Base-by-base conservation (phyloP, 2,113 vertebrate species). In the Illadopsis cleaveri region DNA sequence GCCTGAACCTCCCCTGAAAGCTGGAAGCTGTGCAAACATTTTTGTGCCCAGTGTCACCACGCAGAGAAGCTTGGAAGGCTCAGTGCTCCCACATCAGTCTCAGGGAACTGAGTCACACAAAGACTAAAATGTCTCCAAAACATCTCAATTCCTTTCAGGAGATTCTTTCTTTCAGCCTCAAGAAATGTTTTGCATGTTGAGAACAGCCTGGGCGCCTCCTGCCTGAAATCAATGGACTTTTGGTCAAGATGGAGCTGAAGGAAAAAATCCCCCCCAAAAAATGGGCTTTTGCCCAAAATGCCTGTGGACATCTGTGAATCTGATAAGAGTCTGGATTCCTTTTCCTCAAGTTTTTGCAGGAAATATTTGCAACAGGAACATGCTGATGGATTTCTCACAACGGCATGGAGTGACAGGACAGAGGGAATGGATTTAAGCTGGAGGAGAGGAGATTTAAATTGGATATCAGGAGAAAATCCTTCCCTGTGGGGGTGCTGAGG, bases 401-500 rank as follows among this genome's bases (percentile, higher is more conserved):
- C 18, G n/a, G 21, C 21, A 61, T 0, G 0, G 15, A 73, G 15
- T 38, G 60, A 58, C 38, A 45, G 60, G 68, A 73, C 17, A 54
- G 6, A 30, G 40, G n/a, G 21, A 47, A 54, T 31, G 54, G 40
- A 28, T 42, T 69, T 42, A 16, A 54, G 25, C 6, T 69, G 62
- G 15, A 69, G 47, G 17, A 47, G n/a, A 66, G 27, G 33, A 61
- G 40, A 76, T 54, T 35, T 69, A 61, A 58, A 23, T 5, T 47
- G 47, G 9, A 22, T 35, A 27, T 35, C 7, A 18, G 30, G 56
- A 8, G 6, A 30, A 3, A 19, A 27, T 60, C 5, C 1, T 53
- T 45, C 5, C 9, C 45, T 51, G 28, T 0, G 3, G 50, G 33
- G 28, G 38, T 60, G 38, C 13, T 15, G 0, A 68, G 61, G 61